Evolutionary conservation across 2,113 vertebrate species (phyloP), one percentile per base, ranked within the genome.

Genomic region (Bambusicola thoracicus): DNA sequence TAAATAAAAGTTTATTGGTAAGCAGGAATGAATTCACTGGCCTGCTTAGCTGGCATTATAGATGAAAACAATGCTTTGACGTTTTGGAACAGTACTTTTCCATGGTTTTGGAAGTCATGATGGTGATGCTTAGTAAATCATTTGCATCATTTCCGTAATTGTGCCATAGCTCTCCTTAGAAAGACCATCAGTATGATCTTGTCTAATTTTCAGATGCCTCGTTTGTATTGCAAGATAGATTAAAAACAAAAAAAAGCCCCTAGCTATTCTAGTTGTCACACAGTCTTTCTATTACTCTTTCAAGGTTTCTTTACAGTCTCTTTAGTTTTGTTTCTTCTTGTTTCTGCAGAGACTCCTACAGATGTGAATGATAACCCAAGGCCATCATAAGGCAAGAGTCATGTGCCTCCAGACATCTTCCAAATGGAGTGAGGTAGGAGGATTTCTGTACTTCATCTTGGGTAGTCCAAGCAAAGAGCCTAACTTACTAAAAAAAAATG

Each of bases 1-100:
- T 82, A 97, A 97, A 96, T 96, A 93, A 97, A 95, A 97, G 90
- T 70, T 67, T 97, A 90, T 88, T 94, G 84, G 90, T 97, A 97
- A 97, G 96, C 95, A 97, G 90, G 80, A 94, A 83, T 95, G 93
- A 97, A 84, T 96, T 97, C 92, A 96, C 43, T 92, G 87, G 83
- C 74, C 82, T 93, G 83, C 90, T 97, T 68, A 72, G 51, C 85
- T 95, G 76, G 36, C 77, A 77, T 94, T 92, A 9, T 20, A 58
- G 21, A 49, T 43, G 41, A 93, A 94, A 75, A 87, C 77, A 82
- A 67, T 94, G 90, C 82, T 89, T 48, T 76, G 36, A 44, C 4
- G 0, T 74, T 82, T 74, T 93, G 51, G 15, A 74, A 41, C 8
- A 15, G 25, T 7, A 11, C 11, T 78, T 68, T 44, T 68, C 66